Percentiles rank a stretch among this genome's conserved stretches.
These are phyloP conservation scores for Charaxes varanes DNA, from an alignment of 1,140 invertebrate genomes.

Conservation along the genomic window DNA sequence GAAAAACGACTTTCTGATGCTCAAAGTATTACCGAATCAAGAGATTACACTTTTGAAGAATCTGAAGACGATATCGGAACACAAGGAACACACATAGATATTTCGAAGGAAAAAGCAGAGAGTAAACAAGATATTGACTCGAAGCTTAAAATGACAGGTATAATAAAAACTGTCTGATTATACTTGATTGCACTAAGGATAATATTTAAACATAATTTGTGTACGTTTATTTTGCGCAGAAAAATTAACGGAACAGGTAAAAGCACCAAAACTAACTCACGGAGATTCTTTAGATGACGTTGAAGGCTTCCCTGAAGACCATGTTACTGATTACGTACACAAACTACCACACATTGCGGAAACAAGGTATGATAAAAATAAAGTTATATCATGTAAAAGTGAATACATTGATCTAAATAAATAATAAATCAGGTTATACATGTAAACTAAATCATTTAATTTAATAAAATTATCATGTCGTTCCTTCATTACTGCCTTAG, in stretches of 20 bases:
- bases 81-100: constrained; percentile 55
- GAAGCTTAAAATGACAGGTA: constrained; percentile 35
- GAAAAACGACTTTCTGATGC: constrained; percentile 69
- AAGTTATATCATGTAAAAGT: too few relatives aligned
- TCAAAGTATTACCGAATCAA: constrained; percentile 66
- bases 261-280: constrained; percentile 50
- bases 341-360: constrained; percentile 68
- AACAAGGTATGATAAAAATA: constrained; percentile 54
- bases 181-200: too few relatives aligned
- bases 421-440: too few relatives aligned
- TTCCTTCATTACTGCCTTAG: too few relatives aligned
- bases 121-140: constrained; percentile 34
- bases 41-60: constrained; percentile 72
- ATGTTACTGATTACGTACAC: constrained; percentile 57
- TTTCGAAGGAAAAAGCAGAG: constrained; percentile 43
- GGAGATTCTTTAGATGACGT: constrained; percentile 72
- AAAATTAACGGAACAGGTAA: constrained; percentile 37
- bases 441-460: not conserved
- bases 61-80: constrained; percentile 69
- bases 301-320: constrained; percentile 70
- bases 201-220: not conserved
- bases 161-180: not conserved
- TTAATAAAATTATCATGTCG: not conserved
- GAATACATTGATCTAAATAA: too few relatives aligned
- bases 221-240: constrained; percentile 22